These are phyloP conservation scores for Orthonychiurus folsomi DNA, from an alignment of 2,888 invertebrate species.

Conservation along the genomic window DNA sequence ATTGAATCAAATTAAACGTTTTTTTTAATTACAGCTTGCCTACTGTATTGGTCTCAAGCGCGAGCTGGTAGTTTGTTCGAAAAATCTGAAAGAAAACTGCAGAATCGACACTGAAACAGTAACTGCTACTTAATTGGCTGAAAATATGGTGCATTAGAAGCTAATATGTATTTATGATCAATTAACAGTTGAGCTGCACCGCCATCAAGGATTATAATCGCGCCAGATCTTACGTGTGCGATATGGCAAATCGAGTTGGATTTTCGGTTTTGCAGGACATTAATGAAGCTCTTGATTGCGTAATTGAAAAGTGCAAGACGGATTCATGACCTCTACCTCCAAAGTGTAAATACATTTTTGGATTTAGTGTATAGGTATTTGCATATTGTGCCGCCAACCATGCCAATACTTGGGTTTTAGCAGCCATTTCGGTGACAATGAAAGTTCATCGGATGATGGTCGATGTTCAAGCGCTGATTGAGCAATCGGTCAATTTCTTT, in stretches of 20 bases:
- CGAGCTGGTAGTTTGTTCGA: conserved; percentile 72
- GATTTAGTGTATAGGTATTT: too few species aligned
- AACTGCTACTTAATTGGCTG: too few species aligned
- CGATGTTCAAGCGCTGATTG: too few species aligned
- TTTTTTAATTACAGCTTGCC: conserved; percentile 56
- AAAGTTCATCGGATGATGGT: too few species aligned
- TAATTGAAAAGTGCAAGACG: conserved; percentile 54
- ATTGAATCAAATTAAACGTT: conserved; percentile 13
- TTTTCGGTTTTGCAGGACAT: conserved; percentile 80
- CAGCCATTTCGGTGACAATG: too few species aligned
- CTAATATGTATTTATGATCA: conserved; percentile 32
- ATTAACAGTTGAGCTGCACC: conserved; percentile 69
- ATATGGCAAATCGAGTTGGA: conserved; percentile 79
- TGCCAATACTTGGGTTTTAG: too few species aligned
- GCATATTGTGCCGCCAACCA: too few species aligned
- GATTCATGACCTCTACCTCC: too few species aligned
- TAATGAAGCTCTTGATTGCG: conserved; percentile 69
- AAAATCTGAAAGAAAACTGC: conserved; percentile 61
- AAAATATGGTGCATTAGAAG: too few species aligned
- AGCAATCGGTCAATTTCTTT: too few species aligned
- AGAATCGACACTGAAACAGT: conserved; percentile 59
- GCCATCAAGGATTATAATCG: conserved; percentile 94
- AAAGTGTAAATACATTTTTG: too few species aligned
- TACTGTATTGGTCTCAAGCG: conserved; percentile 84
- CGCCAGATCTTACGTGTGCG: conserved; percentile 81